Base-by-base conservation (phyloP, 2,888 invertebrate genomes). In the Diplolepis rosae region DNA sequence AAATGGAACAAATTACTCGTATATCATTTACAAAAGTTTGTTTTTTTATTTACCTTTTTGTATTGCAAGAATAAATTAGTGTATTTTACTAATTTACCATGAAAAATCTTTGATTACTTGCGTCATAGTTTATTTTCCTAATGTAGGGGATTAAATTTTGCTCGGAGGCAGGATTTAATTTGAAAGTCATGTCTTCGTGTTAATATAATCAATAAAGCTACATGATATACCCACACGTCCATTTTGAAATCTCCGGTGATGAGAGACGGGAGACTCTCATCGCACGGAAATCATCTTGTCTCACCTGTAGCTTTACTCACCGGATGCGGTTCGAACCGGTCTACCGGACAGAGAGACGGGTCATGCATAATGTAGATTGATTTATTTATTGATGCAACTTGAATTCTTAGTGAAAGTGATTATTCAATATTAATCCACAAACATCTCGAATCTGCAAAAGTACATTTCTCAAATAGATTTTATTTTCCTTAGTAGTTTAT, bases 251-350 rank as follows among this genome's bases (percentile, higher is more conserved):
- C 35, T 27, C 15, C 1, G 24, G 39, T 39, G 61, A 61, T 61
- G 61, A 61, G 61, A 61, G 56, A 35, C 56, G 11, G 9, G 18
- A 15, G 18, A 24, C 61, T 61, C 32, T 61, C 61, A 61, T 56
- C 61, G 56, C 68, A 65, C 69, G 39, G 51, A 68, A 56, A 69
- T 74, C 61, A 68, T 51, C 67, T 77, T 78, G 80, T 80, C 78
- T 78, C 78, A 78, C 78, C 78, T 56, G 65, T 45, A 56, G 67
- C 30, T 75, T 78, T 78, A 61, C 61, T 42, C 61, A 42, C 39
- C 61, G 61, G 61, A 61, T 70, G 68, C 45, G 72, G 50, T 61
- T 24, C 24, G 24, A 61, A 42, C 61, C 61, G 61, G 61, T 61
- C 61, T 61, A 9, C 27, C n/a, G 7, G 15, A 42, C 24, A 61